These are phyloP conservation scores for Phrixothrix hirtus DNA, from an alignment of 2,888 invertebrate species.

Conservation along the genomic window DNA sequence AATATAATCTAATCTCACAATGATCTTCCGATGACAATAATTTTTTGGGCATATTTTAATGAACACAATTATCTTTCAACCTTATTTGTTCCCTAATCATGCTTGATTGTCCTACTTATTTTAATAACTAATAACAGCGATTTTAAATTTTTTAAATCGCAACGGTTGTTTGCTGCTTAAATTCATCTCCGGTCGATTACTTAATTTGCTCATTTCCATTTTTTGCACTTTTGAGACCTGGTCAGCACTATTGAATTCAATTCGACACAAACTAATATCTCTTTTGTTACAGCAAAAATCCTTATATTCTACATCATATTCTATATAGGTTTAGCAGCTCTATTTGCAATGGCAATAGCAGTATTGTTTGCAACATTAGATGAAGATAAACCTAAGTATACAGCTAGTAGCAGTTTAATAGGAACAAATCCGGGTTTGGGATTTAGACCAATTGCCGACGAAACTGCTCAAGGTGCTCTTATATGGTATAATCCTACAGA, in stretches of 20 bases:
- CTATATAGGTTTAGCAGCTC: conserved; percentile 78
- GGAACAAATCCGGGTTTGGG: conserved; percentile 68
- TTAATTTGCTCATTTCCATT: not conserved
- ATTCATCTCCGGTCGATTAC: too few relatives aligned
- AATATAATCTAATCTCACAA: too few relatives aligned
- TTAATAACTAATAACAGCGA: too few relatives aligned
- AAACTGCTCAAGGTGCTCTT: conserved; percentile 63
- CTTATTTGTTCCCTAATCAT: too few relatives aligned
- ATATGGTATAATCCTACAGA: conserved; percentile 64
- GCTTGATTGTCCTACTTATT: too few relatives aligned
- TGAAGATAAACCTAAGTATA: conserved; percentile 73
- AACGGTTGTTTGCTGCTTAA: too few relatives aligned
- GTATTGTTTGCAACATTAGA: conserved; percentile 75
- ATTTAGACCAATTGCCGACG: conserved; percentile 63
- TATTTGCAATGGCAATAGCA: conserved; percentile 87
- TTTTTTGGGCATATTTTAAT: too few relatives aligned
- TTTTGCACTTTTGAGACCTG: too few relatives aligned
- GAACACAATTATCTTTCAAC: too few relatives aligned
- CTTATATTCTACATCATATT: conserved; percentile 85
- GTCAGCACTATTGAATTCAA: not conserved
- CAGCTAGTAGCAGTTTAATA: conserved; percentile 76
- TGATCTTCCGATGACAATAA: too few relatives aligned
- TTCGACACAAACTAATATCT: conserved; percentile 20
- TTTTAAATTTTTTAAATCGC: too few relatives aligned
- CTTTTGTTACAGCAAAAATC: conserved; percentile 72